Conservation (phyloP, 2,888 invertebrate genomes). For the Noctua comes region DNA sequence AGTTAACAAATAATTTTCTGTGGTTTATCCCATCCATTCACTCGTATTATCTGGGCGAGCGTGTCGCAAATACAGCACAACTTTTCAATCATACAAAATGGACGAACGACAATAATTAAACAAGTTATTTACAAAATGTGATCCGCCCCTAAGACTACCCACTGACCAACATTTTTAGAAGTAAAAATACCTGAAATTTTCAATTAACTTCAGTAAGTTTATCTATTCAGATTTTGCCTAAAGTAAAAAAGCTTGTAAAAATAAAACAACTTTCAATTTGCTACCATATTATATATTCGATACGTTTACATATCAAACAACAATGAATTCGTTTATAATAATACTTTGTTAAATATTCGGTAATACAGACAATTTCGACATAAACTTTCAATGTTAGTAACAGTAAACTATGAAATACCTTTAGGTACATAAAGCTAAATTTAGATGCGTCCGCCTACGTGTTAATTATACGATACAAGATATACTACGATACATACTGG, state of each 20-base stretch:
- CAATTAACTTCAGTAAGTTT: not conserved
- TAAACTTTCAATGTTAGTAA: constrained; percentile 50
- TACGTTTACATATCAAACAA: constrained; percentile 25
- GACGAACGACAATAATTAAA: not conserved
- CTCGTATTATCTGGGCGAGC: not conserved
- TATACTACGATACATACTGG: constrained; percentile 9
- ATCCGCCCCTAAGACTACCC: not conserved
- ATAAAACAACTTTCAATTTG: constrained; percentile 24
- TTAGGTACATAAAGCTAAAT: constrained; percentile 47
- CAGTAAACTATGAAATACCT: constrained; percentile 45
- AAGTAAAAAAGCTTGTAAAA: not conserved
- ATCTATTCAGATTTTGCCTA: not conserved
- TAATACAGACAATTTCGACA: constrained; percentile 43
- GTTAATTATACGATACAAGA: constrained; percentile 35
- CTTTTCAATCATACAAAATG: not conserved
- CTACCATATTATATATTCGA: constrained; percentile 38
- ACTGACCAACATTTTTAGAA: not conserved
- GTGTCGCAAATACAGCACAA: too few relatives aligned
- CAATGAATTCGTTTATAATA: constrained; percentile 5
- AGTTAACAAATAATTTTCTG: constrained; percentile 18
- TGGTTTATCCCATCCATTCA: constrained; percentile 2
- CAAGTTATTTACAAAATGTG: not conserved
- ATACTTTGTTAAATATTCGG: constrained; percentile 25
- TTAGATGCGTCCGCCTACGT: constrained; percentile 46
- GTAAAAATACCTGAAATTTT: not conserved